Percentiles rank a stretch among this genome's conserved stretches.
Conservation (phyloP, 2,797 vertebrate genomes). For the Ceryle rudis region DNA sequence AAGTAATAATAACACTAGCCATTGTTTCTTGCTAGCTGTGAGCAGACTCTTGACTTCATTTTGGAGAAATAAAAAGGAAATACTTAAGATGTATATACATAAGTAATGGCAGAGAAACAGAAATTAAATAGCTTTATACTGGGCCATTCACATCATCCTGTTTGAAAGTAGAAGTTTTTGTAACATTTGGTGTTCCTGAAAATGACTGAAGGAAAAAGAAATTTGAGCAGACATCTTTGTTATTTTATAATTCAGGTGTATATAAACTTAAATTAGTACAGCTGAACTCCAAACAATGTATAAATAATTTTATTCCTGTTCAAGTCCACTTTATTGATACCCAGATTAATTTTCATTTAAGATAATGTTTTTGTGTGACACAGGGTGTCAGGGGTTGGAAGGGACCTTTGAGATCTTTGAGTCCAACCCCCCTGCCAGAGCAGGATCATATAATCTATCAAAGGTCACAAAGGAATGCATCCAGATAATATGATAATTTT, state of each 20-base stretch:
- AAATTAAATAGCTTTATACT: neutral
- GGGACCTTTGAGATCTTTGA: too few species aligned
- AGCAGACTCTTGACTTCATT: neutral
- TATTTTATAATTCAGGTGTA: neutral
- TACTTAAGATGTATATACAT: neutral
- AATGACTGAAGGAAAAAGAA: neutral
- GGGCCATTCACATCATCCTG: accelerated
- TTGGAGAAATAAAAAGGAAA: neutral
- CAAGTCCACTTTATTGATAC: neutral
- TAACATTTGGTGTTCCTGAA: neutral
- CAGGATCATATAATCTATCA: too few species aligned
- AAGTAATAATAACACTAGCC: neutral
- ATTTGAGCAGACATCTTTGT: neutral
- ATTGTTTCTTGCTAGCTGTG: neutral
- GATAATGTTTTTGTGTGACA: neutral
- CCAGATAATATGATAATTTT: neutral
- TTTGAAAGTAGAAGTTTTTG: neutral
- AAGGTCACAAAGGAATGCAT: too few species aligned
- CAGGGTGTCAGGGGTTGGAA: too few species aligned
- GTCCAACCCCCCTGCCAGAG: too few species aligned
- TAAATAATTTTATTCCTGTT: neutral
- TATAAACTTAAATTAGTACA: neutral
- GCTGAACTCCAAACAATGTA: neutral
- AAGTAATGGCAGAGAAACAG: neutral
- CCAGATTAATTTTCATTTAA: neutral